Conservation (phyloP, 2,113 vertebrate genomes). For the Furnarius figulus region DNA sequence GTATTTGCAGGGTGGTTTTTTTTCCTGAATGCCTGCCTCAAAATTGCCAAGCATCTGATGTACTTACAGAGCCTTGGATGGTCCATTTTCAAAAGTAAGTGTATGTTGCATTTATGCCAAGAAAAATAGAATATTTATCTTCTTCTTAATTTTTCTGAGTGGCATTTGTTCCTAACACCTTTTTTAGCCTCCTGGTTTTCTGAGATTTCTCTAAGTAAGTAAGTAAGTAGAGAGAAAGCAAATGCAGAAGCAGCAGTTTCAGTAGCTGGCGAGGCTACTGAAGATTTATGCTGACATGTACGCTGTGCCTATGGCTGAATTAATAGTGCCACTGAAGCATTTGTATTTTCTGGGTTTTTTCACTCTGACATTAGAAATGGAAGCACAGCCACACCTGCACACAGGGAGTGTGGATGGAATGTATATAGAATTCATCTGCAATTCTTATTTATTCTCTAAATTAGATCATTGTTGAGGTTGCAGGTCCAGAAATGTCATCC, state of each 20-base stretch:
- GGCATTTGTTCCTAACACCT: background rate
- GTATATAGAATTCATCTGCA: background rate
- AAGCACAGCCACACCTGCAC: background rate
- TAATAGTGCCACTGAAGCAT: background rate
- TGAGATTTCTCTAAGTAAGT: background rate
- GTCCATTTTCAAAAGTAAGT: background rate
- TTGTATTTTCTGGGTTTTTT: background rate
- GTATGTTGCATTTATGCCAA: background rate
- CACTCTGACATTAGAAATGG: background rate
- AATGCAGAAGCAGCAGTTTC: constrained; percentile 49
- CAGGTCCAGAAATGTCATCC: background rate
- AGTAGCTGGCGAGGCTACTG: constrained; percentile 2
- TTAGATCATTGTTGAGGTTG: background rate
- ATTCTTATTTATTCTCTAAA: background rate
- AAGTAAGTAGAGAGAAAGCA: background rate
- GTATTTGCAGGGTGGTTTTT: background rate
- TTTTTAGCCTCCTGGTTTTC: background rate
- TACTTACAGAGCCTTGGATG: background rate
- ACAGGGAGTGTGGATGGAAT: background rate
- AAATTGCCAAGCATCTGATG: background rate
- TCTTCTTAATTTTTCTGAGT: background rate
- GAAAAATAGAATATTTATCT: background rate
- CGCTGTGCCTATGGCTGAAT: constrained; percentile 1
- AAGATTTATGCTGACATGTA: constrained; percentile 27
- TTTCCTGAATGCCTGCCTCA: background rate